Base-by-base conservation (phyloP, 1,140 invertebrate species). In the Leptinotarsa defecta region DNA sequence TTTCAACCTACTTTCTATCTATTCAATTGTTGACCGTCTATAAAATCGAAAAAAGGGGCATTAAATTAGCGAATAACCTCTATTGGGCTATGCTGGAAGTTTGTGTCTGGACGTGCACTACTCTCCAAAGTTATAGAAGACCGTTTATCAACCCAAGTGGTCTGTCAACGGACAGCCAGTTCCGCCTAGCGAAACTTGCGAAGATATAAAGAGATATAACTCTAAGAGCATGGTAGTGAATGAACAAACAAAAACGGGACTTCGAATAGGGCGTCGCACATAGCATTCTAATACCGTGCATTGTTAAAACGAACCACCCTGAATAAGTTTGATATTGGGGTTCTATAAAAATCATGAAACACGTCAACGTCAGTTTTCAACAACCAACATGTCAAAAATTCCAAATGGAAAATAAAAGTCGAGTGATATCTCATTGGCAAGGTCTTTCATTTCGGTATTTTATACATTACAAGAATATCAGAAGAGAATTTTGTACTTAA, bases 141-240 rank as follows among this genome's bases (percentile, higher is more conserved):
- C 52, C 71, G 27, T 73, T 73, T 65, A 62, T 73, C 71, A 73
- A 49, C n/a, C 71, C 48, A 65, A 73, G 71, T 73, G 57, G 71
- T 65, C 62, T 73, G 71, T 73, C 71, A 73, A 64, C 71, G 71
- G 71, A 73, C 71, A 71, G 48, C 71, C 34, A 73, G 68, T 49
- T 70, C 34, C 71, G 71, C 71, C 71, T 34, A 61, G 24, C 13
- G 71, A 73, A 73, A 73, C 62, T 73, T 73, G 61, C 15, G 6
- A 61, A 62, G 48, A 73, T 61, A 48, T 73, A 73, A 64, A 65
- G 71, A 52, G 52, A 57, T 57, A 15, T 57, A 57, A 57, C 52
- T 57, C 52, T 15, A 19, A 57, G 52, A 57, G 52, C 15, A n/a
- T 6, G 52, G 4, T 57, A 19, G 52, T 57, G 52, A 57, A 57